These are phyloP conservation scores for Rhagologus leucostigma DNA, from an alignment of 2,113 vertebrate genomes.

Conservation along the genomic window DNA sequence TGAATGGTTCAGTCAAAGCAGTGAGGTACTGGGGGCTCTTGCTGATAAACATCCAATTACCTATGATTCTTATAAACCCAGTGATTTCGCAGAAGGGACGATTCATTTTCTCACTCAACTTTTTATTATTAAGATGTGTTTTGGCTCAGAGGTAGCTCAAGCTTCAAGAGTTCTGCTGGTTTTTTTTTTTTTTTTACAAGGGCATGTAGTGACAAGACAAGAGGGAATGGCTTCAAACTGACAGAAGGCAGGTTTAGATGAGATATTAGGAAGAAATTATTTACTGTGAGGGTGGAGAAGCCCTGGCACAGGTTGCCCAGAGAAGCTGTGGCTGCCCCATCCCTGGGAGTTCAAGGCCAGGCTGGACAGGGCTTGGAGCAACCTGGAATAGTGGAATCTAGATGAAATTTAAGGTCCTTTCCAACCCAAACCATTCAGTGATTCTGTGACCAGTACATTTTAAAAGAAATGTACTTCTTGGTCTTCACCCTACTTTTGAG, in stretches of 20 bases:
- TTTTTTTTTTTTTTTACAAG: neutral
- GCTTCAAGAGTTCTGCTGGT: neutral
- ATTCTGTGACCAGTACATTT: neutral
- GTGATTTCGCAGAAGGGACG: neutral
- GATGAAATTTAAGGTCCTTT: neutral
- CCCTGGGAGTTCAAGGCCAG: neutral
- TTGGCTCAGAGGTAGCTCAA: neutral
- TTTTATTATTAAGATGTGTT: neutral
- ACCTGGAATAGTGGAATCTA: neutral
- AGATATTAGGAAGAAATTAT: neutral
- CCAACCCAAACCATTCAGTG: neutral
- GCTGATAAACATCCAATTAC: neutral
- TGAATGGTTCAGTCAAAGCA: neutral
- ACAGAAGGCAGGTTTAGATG: neutral
- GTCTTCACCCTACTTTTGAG: neutral
- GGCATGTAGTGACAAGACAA: neutral
- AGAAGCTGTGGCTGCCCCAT: neutral
- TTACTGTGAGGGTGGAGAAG: neutral
- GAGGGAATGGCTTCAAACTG: neutral
- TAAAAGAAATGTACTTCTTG: neutral
- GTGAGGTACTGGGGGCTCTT: neutral
- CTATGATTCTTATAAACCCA: neutral
- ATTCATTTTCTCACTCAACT: neutral
- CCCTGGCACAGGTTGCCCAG: neutral
- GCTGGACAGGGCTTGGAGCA: neutral